Base-by-base conservation (phyloP, 1,140 invertebrate species). In the Ganaspis sp. region DNA sequence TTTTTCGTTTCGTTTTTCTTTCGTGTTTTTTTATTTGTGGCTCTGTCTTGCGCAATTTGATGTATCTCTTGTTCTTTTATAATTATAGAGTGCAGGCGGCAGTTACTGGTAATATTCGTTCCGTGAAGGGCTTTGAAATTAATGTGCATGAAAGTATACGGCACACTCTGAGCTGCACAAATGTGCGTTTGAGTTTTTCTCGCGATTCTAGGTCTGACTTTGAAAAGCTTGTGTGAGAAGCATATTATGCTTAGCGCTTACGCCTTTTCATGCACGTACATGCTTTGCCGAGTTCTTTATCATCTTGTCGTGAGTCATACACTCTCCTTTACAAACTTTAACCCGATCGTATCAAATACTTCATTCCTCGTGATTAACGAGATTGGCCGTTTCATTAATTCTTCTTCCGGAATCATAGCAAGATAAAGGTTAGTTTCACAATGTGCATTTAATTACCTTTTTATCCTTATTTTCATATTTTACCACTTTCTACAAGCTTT, bases 221-320 rank as follows among this genome's bases (percentile, higher is more conserved):
- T 49, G n/a, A 15, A 49, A 49, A n/a, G 2, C 45, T n/a, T 49
- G 17, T 49, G 45, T 49, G 45, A 49, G 45, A 49, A 49, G 45
- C 45, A n/a, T 17, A 49, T 49, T 49, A 49, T 49, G n/a, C 45
- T 49, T 49, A 15, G 23, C 11, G 21, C 21, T 64, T 64, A 29
- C 11, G 23, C 23, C 23, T 64, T 64, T 64, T 64, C 23, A 26
- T 54, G 17, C 19, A 23, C 12, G 54, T 29, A 64, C 23, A 64
- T 29, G 26, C 12, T n/a, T n/a, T n/a, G n/a, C 11, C 54, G 54
- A 64, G 54, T 64, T 64, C 54, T 64, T 64, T 64, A 64, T 64
- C 54, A 64, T 64, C 23, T 26, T 15, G 23, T 64, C 54, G 54
- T 64, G 54, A 64, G 54, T 64, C 54, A 64, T 64, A 23, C 21